Base-by-base conservation (phyloP, 1,140 invertebrate species). In the Limonius californicus region DNA sequence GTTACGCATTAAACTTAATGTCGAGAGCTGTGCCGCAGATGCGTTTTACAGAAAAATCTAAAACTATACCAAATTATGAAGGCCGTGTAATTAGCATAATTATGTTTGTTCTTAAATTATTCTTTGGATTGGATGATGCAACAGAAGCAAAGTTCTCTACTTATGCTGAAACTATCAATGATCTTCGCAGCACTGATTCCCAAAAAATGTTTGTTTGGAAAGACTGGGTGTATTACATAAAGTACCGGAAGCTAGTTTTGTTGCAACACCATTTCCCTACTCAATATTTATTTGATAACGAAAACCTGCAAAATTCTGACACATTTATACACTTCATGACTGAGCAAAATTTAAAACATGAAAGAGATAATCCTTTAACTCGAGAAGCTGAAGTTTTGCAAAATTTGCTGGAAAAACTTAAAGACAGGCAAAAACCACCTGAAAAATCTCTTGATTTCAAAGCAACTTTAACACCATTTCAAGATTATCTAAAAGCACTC, bases 211-310 rank as follows among this genome's bases (percentile, higher is more conserved):
- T 88, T 68, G 81, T 81, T 55, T 84, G 83, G 68, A 72, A 76
- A 9, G 80, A 86, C 20, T 89, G 87, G 87, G 80, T 85, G 62
- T 66, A 80, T 35, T 85, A 81, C 66, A 81, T 87, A 1, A 81
- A 84, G 63, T 81, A 84, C 69, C 78, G 87, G 4, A 80, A 81
- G 55, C 62, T 72, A 1, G 71, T 85, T 35, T 63, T 88, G 1
- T 64, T 73, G 0, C 74, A 78, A 27, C 69, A 78, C 57, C 84
- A 85, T 70, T 81, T 80, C 65, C 82, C 81, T 15, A 83, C 84
- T 11, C 12, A 50, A 27, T 62, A 43, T 59, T 14, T 59, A n/a
- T 30, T 30, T 14, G 42, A 63, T n/a, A 53, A 61, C 2, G 43
- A 63, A 6, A 59, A 65, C 12, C 35, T 67, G 18, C 39, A 65